phyloP scores from a whole-genome alignment of 1,140 invertebrate genomes.

The Limonius californicus region DNA sequence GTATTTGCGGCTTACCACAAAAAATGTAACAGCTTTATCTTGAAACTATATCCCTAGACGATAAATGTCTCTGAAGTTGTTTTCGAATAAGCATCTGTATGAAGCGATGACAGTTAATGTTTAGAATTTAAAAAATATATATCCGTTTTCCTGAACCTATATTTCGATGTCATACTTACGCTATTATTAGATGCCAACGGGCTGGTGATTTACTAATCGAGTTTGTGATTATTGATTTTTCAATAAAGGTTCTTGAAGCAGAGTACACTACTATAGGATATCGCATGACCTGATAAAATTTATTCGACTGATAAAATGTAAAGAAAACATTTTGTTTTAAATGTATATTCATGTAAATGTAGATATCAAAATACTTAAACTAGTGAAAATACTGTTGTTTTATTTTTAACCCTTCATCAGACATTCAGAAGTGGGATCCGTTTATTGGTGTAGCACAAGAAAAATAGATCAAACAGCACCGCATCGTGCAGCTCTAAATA shows the following conservation, averaged over 20 bases:
- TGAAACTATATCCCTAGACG: background rate
- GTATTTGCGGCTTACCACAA: background rate
- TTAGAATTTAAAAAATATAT: background rate
- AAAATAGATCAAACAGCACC: too few species aligned
- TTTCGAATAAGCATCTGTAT: too few species aligned
- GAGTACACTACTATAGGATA: background rate
- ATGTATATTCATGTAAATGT: constrained; percentile 14
- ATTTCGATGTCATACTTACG: background rate
- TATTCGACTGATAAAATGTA: constrained; percentile 6
- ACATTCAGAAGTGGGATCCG: too few species aligned
- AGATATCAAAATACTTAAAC: background rate
- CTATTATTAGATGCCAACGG: background rate
- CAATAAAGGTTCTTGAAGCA: background rate
- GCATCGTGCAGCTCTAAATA: too few species aligned
- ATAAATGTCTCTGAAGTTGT: background rate
- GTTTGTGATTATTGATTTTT: background rate
- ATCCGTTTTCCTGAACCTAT: background rate
- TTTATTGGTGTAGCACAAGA: too few species aligned
- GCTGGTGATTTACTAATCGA: background rate
- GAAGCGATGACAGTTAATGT: background rate
- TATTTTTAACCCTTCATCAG: too few species aligned
- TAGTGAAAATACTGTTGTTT: too few species aligned
- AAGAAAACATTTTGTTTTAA: constrained; percentile 4
- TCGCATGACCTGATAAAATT: background rate
- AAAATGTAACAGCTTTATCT: background rate